Base-by-base conservation (phyloP, 1,140 invertebrate species). In the Metopolophium dirhodum region DNA sequence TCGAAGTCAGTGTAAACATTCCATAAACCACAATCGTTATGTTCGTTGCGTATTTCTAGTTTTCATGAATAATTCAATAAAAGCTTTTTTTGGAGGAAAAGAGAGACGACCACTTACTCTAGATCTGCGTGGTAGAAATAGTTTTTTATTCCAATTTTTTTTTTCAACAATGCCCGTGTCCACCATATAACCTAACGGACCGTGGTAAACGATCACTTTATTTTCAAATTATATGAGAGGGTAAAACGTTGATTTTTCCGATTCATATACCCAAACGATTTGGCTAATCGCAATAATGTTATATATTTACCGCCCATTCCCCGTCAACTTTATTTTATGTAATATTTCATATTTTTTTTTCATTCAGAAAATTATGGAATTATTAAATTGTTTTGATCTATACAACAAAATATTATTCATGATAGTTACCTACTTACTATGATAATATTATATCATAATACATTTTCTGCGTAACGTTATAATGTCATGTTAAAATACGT, bases 11-110 rank as follows among this genome's bases (percentile, higher is more conserved):
- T 92, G 91, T 91, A 47, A 92, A 92, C 77, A 83, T 92, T 92
- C 41, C 47, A 51, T 92, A 83, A 92, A 83, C 91, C 68, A 82
- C 68, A 92, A 92, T 92, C 77, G 91, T 92, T 92, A 92, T 92
- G 37, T 92, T 85, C 1, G 37, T 92, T 83, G 61, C 30, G 68
- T 35, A 47, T 92, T 49, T 92, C 77, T 92, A 92, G 68, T 92
- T 83, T 92, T 93, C 91, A 93, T 93, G 91, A 93, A 93, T 93
- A 93, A 93, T 93, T 93, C 91, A 93, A 93, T 86, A 86, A 93
- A 93, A 85, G 91, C 49, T 93, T 93, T 51, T 37, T 77, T 93
- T 77, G 47, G 35, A 35, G n/a, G 14, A 89, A 68, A 91, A 91
- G 61, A 57, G 30, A 89, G 1, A 57, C 49, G 49, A 54, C 86